A percentile compares a stretch with the other conserved stretches of the same genome.
Conservation (phyloP, 1,140 invertebrate genomes). For the Andrena cerasifolii region DNA sequence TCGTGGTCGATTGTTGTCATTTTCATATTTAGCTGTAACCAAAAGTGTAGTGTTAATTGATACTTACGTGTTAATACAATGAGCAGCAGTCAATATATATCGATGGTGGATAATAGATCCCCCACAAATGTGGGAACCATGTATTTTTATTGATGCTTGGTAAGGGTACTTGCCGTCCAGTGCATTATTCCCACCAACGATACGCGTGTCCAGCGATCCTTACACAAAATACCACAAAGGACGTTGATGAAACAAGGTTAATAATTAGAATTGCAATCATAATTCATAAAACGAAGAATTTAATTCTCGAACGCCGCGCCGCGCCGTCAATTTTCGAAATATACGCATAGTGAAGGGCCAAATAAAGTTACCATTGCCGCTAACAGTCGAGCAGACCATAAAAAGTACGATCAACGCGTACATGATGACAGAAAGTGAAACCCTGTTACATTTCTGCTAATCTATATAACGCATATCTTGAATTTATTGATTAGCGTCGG, state of each 20-base stretch:
- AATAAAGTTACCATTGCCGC: constrained; percentile 1
- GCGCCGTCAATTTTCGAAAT: not conserved
- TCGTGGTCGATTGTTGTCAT: too few relatives aligned
- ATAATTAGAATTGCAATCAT: not conserved
- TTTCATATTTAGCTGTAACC: too few relatives aligned
- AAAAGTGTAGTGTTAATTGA: not conserved
- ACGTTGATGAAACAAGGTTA: not conserved
- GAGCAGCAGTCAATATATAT: constrained; percentile 84
- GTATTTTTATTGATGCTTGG: constrained; percentile 76
- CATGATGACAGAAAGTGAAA: not conserved
- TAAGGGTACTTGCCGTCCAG: constrained; percentile 77
- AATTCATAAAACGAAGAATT: too few relatives aligned
- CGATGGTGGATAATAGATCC: constrained; percentile 82
- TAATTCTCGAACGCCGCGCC: too few relatives aligned
- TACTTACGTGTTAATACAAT: constrained; percentile 78
- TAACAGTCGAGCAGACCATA: not conserved
- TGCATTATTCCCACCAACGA: constrained; percentile 64
- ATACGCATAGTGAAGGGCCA: not conserved
- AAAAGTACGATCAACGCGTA: not conserved
- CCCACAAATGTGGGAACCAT: constrained; percentile 81
- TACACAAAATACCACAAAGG: not conserved
- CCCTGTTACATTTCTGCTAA: not conserved
- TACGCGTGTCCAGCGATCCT: constrained; percentile 25
- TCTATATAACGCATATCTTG: not conserved
- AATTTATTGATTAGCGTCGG: not conserved